A percentile compares a stretch with the other conserved stretches of the same genome.
Evolutionary conservation across 2,113 vertebrate species (phyloP).

Genomic region (Centropristis striata): DNA sequence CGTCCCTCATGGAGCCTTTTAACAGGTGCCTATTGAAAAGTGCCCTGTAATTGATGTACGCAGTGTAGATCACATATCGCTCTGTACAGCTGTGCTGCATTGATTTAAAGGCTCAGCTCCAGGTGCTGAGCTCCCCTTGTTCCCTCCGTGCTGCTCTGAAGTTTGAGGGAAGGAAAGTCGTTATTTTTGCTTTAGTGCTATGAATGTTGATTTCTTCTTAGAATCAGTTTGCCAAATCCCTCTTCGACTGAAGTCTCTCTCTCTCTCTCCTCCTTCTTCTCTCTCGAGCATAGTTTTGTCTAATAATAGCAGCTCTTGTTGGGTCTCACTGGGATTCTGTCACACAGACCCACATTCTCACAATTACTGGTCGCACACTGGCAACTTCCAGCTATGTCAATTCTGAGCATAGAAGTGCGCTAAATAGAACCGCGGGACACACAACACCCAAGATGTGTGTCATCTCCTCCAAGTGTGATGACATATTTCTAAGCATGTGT

Average conservation of each 20-base stretch:
- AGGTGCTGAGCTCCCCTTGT: slow-evolving; percentile 29
- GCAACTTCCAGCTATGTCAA: slow-evolving; percentile 36
- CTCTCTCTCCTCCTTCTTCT: background rate
- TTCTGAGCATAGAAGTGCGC: slow-evolving; percentile 10
- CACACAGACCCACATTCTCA: slow-evolving; percentile 60
- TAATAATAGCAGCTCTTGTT: slow-evolving; percentile 70
- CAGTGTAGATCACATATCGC: slow-evolving; percentile 34
- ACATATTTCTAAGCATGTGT: slow-evolving; percentile 10
- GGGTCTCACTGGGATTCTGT: slow-evolving; percentile 64
- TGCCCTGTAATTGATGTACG: slow-evolving; percentile 70
- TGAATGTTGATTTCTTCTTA: background rate
- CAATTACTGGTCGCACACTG: slow-evolving; percentile 43
- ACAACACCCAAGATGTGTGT: slow-evolving; percentile 17
- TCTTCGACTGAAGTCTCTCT: background rate
- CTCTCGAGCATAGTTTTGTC: slow-evolving; percentile 39
- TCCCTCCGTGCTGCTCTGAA: background rate
- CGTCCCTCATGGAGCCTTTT: slow-evolving; percentile 49
- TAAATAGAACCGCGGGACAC: slow-evolving; percentile 32
- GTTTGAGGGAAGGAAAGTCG: slow-evolving; percentile 23
- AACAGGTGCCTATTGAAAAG: slow-evolving; percentile 52
- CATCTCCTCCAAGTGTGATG: slow-evolving; percentile 6
- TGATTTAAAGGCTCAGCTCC: slow-evolving; percentile 66
- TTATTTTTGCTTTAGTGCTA: slow-evolving; percentile 22
- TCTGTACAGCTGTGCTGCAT: slow-evolving; percentile 61
- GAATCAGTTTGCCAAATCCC: slow-evolving; percentile 15